Evolutionary conservation across 2,888 invertebrate species (phyloP).

Genomic region (Eupithecia exiguata): DNA sequence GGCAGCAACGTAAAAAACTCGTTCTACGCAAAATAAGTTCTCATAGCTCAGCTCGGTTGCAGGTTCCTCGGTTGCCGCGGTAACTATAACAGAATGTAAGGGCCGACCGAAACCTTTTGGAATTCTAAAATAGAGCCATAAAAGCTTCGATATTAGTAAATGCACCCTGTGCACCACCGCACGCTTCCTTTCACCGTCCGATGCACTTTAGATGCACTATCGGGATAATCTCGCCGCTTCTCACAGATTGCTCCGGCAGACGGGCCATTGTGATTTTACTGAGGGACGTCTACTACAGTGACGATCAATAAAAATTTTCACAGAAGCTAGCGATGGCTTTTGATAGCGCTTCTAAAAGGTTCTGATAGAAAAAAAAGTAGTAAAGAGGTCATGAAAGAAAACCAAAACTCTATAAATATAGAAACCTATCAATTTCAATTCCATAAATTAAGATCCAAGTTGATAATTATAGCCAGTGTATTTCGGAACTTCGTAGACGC

Average conservation of each 20-base stretch:
- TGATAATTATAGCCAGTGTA: neutral
- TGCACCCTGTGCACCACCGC: neutral
- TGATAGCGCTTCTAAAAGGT: neutral
- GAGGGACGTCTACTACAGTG: neutral
- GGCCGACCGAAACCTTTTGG: neutral
- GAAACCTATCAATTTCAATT: neutral
- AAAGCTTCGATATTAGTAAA: neutral
- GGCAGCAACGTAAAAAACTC: neutral
- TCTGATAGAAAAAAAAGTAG: neutral
- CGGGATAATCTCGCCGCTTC: conserved; percentile 18
- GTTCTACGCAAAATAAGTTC: neutral
- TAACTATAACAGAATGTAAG: neutral
- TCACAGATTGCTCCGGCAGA: conserved; percentile 11
- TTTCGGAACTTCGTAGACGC: neutral
- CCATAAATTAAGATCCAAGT: neutral
- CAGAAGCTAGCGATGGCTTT: neutral
- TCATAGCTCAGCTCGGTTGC: neutral
- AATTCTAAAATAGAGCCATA: neutral
- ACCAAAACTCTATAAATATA: neutral
- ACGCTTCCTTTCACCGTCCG: neutral
- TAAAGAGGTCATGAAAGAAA: neutral
- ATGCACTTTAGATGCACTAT: conserved; percentile 25
- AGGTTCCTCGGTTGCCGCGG: too few species aligned
- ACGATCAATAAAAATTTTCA: neutral
- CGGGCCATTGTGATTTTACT: conserved; percentile 14